These are phyloP conservation scores for Rhyacophila evoluta DNA, from an alignment of 2,888 invertebrate genomes.

Conservation along the genomic window DNA sequence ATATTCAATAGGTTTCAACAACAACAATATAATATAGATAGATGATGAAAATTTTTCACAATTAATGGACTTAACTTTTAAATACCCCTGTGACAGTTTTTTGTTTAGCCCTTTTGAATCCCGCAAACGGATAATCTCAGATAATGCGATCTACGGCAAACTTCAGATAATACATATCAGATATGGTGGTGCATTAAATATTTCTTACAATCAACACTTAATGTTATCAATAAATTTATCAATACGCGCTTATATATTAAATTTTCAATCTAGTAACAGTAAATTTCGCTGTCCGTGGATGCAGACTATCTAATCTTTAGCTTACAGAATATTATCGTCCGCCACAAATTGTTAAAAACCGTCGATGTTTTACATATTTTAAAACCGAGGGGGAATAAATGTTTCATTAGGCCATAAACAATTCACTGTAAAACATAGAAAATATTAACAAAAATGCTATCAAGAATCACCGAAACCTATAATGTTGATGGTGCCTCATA, in stretches of 20 bases:
- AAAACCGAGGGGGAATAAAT: neutral
- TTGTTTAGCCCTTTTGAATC: neutral
- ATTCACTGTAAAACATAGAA: too few species aligned
- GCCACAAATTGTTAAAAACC: neutral
- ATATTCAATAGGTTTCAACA: constrained; percentile 54
- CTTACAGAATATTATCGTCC: neutral
- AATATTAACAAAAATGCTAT: too few species aligned
- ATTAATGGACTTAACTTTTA: constrained; percentile 32
- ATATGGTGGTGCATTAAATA: constrained; percentile 12
- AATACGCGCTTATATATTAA: neutral
- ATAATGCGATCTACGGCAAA: neutral
- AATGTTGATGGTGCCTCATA: too few species aligned
- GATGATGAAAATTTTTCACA: constrained; percentile 39
- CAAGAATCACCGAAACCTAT: too few species aligned
- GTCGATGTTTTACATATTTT: neutral
- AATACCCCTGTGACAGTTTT: neutral
- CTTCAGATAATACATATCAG: neutral
- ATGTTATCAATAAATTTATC: neutral
- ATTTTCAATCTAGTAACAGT: neutral
- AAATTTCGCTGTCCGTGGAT: constrained; percentile 1
- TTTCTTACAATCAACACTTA: constrained; percentile 9
- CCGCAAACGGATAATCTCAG: neutral
- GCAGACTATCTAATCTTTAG: neutral
- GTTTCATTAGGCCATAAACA: neutral
- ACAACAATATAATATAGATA: constrained; percentile 47